Evolutionary conservation across 35 echinoderm and acorn worm species (phyloP).

Genomic region (Diadema setosum): DNA sequence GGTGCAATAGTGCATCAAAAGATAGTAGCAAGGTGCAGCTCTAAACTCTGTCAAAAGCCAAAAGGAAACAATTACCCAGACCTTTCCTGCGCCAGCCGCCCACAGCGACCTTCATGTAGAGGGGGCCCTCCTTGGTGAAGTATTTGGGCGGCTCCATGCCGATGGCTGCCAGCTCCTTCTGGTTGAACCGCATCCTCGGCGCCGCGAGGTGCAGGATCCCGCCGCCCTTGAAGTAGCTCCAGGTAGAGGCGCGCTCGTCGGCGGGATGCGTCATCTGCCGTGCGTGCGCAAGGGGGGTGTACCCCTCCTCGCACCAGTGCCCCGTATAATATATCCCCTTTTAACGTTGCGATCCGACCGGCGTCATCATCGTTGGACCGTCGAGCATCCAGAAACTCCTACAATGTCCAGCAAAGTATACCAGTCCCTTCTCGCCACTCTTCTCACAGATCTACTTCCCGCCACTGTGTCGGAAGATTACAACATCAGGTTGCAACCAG

Average conservation of each 20-base stretch:
- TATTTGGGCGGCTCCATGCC: conserved; percentile 74
- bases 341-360: too few relatives aligned
- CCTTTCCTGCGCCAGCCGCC: conserved; percentile 78
- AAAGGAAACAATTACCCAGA: conserved; percentile 40
- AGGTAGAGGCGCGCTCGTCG: neutral
- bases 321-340: too few relatives aligned
- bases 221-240: neutral
- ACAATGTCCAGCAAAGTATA: too few relatives aligned
- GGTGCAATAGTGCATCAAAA: neutral
- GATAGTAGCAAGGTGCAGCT: too few relatives aligned
- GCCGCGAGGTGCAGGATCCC: neutral
- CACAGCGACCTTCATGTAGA: conserved; percentile 67
- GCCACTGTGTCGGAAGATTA: too few relatives aligned
- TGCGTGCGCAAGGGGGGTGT: neutral
- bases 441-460: too few relatives aligned
- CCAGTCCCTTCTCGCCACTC: too few relatives aligned
- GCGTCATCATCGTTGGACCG: too few relatives aligned
- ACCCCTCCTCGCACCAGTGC: too few relatives aligned
- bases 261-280: neutral
- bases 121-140: conserved; percentile 91
- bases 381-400: too few relatives aligned
- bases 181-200: conserved; percentile 72
- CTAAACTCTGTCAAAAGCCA: neutral
- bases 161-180: conserved; percentile 69
- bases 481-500: too few relatives aligned